phyloP scores from a whole-genome alignment of 2,113 vertebrate genomes.

The Oreocharis arfaki region DNA sequence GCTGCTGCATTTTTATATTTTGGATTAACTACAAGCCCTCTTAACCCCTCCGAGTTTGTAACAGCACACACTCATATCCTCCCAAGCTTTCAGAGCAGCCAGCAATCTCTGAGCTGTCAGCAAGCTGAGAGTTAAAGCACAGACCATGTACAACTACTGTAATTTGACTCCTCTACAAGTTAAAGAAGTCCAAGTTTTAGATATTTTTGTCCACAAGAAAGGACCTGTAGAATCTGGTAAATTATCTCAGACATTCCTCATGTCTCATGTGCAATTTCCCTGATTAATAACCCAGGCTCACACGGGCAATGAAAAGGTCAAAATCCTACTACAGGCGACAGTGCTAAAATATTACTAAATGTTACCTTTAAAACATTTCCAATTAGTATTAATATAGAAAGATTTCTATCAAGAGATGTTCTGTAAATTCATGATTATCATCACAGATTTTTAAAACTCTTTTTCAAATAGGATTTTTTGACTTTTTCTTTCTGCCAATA shows the following conservation, averaged over 20 bases:
- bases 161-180: constrained; percentile 17
- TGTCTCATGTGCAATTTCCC: background rate
- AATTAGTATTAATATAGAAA: constrained; percentile 22
- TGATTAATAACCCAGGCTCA: background rate
- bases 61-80: background rate
- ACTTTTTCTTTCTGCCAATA: background rate
- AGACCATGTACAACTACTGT: background rate
- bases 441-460: background rate
- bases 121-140: constrained; percentile 25
- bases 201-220: constrained; percentile 28
- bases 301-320: constrained; percentile 32
- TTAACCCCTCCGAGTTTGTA: constrained; percentile 44
- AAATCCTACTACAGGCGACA: background rate
- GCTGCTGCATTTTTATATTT: constrained; percentile 30
- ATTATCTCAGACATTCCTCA: constrained; percentile 16
- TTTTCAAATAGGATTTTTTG: background rate
- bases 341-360: constrained; percentile 34
- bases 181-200: constrained; percentile 17
- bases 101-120: background rate
- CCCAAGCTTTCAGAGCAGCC: background rate
- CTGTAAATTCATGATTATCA: background rate
- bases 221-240: constrained; percentile 5
- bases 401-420: background rate
- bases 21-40: constrained; percentile 49
- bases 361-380: constrained; percentile 26